Evolutionary conservation across 2,888 invertebrate genomes (phyloP), one percentile per base, ranked within the genome.

Genomic region (Cistogaster globosa): DNA sequence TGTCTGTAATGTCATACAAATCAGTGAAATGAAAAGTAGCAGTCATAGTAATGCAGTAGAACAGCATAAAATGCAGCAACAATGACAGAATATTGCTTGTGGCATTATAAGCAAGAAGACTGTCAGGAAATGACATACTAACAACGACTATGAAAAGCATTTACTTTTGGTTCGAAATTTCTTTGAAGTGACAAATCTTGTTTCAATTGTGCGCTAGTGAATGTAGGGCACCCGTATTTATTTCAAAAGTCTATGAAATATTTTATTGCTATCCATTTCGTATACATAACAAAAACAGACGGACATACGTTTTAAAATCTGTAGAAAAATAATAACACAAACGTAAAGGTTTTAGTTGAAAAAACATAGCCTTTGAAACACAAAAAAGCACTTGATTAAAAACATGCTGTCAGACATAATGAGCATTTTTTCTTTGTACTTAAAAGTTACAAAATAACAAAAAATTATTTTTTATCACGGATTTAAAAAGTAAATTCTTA

Each of bases 371-470:
- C 68, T 60, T 14, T 12, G 9, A 57, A 55, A 81, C 36, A 81
- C 57, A 77, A 80, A 84, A 77, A 69, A 81, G 77, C 77, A 77
- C 74, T 81, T 84, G 77, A 84, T 84, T 84, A 81, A 84, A 79
- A 84, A 84, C n/a, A 81, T 84, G 32, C 74, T 81, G 81, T 69
- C 81, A 84, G 84, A 62, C 81, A 55, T 81, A 84, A 84, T 84
- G 77, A 81, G 81, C 48, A 55, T 71, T 55, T 63, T 36, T 63
- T 18, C 45, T 72, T 72, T 72, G 7, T 58, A 36, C 55, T 75
- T 51, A 51, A 6, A 0, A 14, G 20, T 75, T 45, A 62, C 7
- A 42, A 60, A 18, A 32, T 38, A n/a, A 38, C 20, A 18, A 51
- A 79, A 18, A 45, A 26, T 65, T 32, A 18, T 51, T 53, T 67